Conservation (phyloP, 1,140 invertebrate species). For the Sogatella furcifera region DNA sequence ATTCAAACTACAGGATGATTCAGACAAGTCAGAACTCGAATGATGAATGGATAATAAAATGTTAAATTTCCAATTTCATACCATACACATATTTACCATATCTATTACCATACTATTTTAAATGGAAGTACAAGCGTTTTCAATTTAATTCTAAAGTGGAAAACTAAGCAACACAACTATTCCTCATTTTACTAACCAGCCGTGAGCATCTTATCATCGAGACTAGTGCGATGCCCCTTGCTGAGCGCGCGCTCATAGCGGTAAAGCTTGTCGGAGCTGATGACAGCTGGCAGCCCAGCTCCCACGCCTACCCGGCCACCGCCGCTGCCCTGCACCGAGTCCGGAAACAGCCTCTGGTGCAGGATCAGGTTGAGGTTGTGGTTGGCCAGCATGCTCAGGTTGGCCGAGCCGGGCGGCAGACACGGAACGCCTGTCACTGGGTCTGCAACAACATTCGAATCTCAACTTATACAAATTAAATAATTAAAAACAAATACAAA, state of each 20-base stretch:
- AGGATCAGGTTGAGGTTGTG: constrained; percentile 75
- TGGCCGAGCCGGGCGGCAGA: background rate
- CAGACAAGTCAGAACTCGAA: too few species aligned
- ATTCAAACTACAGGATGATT: too few species aligned
- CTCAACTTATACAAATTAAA: too few species aligned
- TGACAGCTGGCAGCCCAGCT: constrained; percentile 4
- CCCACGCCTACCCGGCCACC: too few species aligned
- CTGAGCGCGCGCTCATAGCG: constrained; percentile 47
- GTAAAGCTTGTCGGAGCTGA: constrained; percentile 27
- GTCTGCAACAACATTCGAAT: constrained; percentile 38
- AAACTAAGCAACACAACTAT: too few species aligned
- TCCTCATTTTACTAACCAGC: constrained; percentile 1
- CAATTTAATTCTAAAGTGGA: too few species aligned
- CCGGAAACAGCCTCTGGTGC: constrained; percentile 62
- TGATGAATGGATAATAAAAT: too few species aligned
- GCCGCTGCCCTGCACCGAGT: constrained; percentile 24
- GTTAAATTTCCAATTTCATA: too few species aligned
- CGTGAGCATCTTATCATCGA: constrained; percentile 6
- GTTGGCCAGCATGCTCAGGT: constrained; percentile 20
- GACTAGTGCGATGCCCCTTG: constrained; percentile 37
- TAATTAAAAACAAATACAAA: constrained; percentile 13
- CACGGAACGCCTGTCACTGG: constrained; percentile 53
- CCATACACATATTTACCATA: too few species aligned
- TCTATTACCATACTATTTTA: too few species aligned
- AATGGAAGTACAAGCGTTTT: too few species aligned